Conservation (phyloP, 2,797 vertebrate species). For the Leptoclinus maculatus region DNA sequence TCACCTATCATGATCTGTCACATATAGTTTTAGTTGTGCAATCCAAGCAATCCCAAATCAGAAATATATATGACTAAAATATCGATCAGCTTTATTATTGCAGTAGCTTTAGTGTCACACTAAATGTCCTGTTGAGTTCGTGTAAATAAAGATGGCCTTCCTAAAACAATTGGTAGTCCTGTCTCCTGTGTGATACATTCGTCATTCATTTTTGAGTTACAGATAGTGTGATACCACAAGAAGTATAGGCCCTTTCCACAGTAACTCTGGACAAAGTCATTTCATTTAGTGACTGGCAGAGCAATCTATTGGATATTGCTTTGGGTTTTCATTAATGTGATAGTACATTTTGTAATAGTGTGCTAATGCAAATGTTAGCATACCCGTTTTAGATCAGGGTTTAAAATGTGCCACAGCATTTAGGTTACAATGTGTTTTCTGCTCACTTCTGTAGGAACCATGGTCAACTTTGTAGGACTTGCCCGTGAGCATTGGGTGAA, state of each 20-base stretch:
- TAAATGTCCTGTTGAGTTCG: background rate
- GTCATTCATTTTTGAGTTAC: background rate
- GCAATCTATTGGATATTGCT: background rate
- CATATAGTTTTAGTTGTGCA: background rate
- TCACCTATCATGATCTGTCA: background rate
- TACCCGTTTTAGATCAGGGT: background rate
- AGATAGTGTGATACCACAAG: background rate
- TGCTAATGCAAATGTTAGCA: background rate
- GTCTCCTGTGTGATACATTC: background rate
- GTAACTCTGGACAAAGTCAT: background rate
- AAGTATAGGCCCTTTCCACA: background rate
- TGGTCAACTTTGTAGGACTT: slow-evolving; percentile 86
- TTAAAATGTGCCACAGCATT: background rate
- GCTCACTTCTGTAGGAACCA: slow-evolving; percentile 74
- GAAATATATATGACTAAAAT: background rate
- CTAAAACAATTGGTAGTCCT: background rate
- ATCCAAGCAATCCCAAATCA: background rate
- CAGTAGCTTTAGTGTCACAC: background rate
- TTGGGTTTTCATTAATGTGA: background rate
- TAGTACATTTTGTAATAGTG: background rate
- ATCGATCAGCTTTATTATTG: background rate
- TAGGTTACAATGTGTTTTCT: background rate
- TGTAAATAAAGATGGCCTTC: background rate
- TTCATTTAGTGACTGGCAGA: background rate
- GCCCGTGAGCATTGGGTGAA: slow-evolving; percentile 88